Base-by-base conservation (phyloP, 2,797 vertebrate species). In the Garrulus glandarius region DNA sequence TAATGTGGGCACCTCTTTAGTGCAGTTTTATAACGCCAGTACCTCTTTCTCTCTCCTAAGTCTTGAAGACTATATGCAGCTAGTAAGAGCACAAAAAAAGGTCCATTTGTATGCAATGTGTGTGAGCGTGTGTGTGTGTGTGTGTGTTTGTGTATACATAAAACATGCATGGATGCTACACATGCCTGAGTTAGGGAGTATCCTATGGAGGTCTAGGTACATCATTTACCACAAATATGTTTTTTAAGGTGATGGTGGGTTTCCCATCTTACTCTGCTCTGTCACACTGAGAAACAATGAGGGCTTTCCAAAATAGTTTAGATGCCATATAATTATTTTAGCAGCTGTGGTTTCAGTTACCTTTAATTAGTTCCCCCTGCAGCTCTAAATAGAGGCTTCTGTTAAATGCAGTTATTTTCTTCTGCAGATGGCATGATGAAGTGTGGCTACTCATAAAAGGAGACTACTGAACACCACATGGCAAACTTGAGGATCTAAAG, bases 291-390 rank as follows among this genome's bases (percentile, higher is more conserved):
- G 69, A 86, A 96, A 85, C 50, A 91, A 47, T 39, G 52, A 92
- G 52, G 81, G 53, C 26, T 83, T 91, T 95, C 79, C 87, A 75
- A 92, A 92, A 83, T 81, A 92, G 61, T 92, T 93, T 56, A 63
- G 79, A 88, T 95, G 53, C 89, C 79, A 37, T 94, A 53, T 92
- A 71, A 94, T 96, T 96, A 94, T 87, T 97, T 97, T 96, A 96
- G 89, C 96, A 94, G 91, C 89, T 93, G 83, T 92, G 56, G 90
- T 96, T 97, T 97, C 96, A 95, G 96, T 96, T 96, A 95, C 81
- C 87, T 96, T 97, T 97, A 97, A 97, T 97, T 97, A 96, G 93
- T 96, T 98, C 64, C 79, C 92, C 78, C 67, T 97, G 93, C 89
- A 94, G 80, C 64, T 97, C 94, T 94, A 96, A 95, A 96, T 95